These are phyloP conservation scores for Heteromormyrus szaboi DNA, from an alignment of 2,797 vertebrate species.

Conservation along the genomic window DNA sequence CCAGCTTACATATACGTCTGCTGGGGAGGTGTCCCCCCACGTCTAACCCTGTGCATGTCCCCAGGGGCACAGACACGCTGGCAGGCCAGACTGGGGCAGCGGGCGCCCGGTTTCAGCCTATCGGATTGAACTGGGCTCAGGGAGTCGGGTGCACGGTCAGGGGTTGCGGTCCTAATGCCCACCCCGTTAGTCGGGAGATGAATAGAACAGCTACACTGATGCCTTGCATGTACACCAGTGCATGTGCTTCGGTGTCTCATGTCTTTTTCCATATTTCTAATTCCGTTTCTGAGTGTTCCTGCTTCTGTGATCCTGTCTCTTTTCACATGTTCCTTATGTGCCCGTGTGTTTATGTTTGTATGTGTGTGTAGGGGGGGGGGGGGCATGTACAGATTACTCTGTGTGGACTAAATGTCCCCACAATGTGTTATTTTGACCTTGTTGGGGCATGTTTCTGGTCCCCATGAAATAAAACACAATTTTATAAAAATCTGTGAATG, in stretches of 20 bases:
- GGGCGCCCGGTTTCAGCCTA: background rate
- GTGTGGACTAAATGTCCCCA: background rate
- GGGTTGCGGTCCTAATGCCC: background rate
- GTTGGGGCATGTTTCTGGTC: background rate
- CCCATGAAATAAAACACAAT: background rate
- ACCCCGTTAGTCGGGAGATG: background rate
- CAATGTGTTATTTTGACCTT: background rate
- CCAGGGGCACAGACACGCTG: background rate
- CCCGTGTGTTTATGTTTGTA: background rate
- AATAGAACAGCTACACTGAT: background rate
- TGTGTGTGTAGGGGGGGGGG: background rate
- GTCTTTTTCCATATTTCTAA: background rate
- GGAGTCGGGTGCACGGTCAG: background rate
- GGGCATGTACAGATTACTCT: background rate
- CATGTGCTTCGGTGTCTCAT: background rate
- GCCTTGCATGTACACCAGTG: background rate
- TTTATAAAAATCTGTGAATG: background rate
- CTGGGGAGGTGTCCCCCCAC: background rate
- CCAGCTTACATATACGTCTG: background rate
- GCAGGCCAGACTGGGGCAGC: background rate
- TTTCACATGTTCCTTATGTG: background rate
- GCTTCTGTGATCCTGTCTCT: background rate
- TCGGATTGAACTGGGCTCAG: background rate
- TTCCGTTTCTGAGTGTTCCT: background rate
- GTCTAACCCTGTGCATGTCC: background rate